phyloP scores from a whole-genome alignment of 1,140 invertebrate genomes.

The Littorina saxatilis region DNA sequence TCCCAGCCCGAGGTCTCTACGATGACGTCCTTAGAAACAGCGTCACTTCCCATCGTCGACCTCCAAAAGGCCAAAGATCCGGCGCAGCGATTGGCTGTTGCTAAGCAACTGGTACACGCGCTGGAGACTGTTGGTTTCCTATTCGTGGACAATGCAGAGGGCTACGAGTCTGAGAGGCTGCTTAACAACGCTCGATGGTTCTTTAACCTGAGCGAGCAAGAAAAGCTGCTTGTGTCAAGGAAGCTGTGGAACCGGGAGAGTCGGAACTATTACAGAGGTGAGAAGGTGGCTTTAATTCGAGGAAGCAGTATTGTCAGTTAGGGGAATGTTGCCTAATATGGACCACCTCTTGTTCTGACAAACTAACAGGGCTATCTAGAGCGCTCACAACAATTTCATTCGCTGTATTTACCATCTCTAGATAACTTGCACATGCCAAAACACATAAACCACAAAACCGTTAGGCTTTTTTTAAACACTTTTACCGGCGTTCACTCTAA shows the following conservation, averaged over 20 bases:
- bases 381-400: too few relatives aligned
- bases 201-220: slow-evolving; percentile 45
- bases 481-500: too few relatives aligned
- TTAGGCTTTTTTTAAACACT: too few relatives aligned
- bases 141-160: slow-evolving; percentile 56
- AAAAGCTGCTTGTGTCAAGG: slow-evolving; percentile 44
- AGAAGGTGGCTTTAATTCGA: too few relatives aligned
- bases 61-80: slow-evolving; percentile 49
- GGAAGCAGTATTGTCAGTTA: too few relatives aligned
- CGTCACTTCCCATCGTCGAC: slow-evolving; percentile 52
- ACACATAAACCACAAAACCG: too few relatives aligned
- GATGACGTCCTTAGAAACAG: not conserved
- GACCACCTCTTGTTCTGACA: too few relatives aligned
- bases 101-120: slow-evolving; percentile 49
- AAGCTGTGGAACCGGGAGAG: slow-evolving; percentile 56
- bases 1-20: not conserved
- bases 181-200: slow-evolving; percentile 54
- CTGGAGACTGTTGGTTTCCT: slow-evolving; percentile 59
- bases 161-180: slow-evolving; percentile 52
- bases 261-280: slow-evolving; percentile 51
- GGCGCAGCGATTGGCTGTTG: slow-evolving; percentile 40
- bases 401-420: too few relatives aligned
- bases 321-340: too few relatives aligned
- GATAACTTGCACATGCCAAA: too few relatives aligned
- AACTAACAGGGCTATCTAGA: too few relatives aligned